Evolutionary conservation across 2,888 invertebrate species (phyloP), one percentile per base, ranked within the genome.

Genomic region (Lathronympha strigana): DNA sequence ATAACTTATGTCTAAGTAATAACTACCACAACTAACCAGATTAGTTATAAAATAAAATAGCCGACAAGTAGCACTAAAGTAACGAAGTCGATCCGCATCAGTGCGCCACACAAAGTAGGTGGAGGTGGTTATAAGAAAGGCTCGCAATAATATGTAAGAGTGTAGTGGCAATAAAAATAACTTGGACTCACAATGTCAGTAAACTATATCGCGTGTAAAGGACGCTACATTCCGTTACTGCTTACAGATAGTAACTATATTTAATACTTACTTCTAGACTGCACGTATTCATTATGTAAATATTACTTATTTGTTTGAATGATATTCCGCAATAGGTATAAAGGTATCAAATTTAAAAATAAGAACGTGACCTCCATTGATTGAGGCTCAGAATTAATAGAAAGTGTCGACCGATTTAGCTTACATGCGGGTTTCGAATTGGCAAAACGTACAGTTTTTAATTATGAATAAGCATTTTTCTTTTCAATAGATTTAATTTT

Each of bases 131-230:
- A 47, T 17, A 47, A 25, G 47, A 67, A 58, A 66, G 68, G 57
- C 70, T 71, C 66, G 67, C 61, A 69, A 67, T 75, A 74, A 72
- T 71, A 68, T 68, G 67, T 71, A 73, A 71, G 62, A 58, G 63
- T 68, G 47, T 60, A 58, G 63, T 69, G 47, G 51, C 51, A 47
- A 75, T 74, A 74, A 73, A 77, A 76, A 79, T 77, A 76, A 68
- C 72, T 73, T 64, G 58, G 63, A 73, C 68, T 69, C 70, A 71
- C 70, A 72, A 63, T 64, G 61, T 63, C 28, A 69, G 71, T 70
- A 71, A 71, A 76, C 71, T 66, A 61, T 68, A 71, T 79, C 73
- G 76, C 78, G 78, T 79, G 76, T 49, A 57, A 53, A 53, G 53
- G 53, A 53, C 53, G 53, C 21, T 53, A 21, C 53, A 9, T 53